phyloP scores from a whole-genome alignment of 2,113 vertebrate genomes.

The Corvus cornix region DNA sequence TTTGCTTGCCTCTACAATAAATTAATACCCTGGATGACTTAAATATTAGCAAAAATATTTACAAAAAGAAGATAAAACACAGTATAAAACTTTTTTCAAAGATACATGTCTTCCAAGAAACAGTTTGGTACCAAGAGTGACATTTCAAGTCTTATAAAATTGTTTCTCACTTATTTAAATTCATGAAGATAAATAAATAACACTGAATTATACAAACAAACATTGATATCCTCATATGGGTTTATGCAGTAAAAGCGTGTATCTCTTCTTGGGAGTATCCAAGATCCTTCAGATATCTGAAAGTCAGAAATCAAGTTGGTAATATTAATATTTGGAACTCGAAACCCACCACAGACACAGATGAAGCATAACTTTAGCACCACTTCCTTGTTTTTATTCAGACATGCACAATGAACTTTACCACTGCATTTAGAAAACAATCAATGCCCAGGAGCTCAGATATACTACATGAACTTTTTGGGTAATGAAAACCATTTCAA shows the following conservation, averaged over 20 bases:
- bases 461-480: not conserved
- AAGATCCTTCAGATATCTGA: conserved; percentile 74
- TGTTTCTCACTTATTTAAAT: conserved; percentile 28
- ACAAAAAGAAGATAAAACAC: conserved; percentile 69
- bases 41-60: conserved; percentile 73
- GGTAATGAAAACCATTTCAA: not conserved
- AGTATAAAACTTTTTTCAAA: conserved; percentile 53
- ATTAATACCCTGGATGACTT: conserved; percentile 35
- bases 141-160: conserved; percentile 70
- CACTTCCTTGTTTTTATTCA: not conserved
- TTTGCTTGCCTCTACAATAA: conserved; percentile 47
- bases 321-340: not conserved
- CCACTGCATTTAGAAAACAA: not conserved
- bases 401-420: not conserved
- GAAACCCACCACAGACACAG: not conserved
- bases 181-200: conserved; percentile 58
- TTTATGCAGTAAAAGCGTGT: conserved; percentile 72
- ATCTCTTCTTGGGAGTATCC: conserved; percentile 74
- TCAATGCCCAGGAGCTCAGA: not conserved
- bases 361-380: not conserved
- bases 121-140: conserved; percentile 56
- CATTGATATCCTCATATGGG: not conserved
- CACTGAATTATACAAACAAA: not conserved
- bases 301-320: conserved; percentile 36
- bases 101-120: conserved; percentile 55